Base-by-base conservation (phyloP, 2,888 invertebrate species). In the Lasioglossum figueresi region DNA sequence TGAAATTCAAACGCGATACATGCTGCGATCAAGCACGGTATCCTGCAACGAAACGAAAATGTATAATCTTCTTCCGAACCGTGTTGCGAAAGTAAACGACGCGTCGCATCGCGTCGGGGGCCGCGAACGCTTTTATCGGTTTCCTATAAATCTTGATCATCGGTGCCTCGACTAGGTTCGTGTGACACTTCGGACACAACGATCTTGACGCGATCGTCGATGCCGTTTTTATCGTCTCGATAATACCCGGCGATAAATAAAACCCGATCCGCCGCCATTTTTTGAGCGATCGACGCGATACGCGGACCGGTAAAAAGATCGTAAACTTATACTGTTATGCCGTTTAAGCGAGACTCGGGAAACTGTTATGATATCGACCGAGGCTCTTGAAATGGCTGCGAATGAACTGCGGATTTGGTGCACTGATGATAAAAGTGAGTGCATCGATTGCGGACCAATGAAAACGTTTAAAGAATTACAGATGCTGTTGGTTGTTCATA, bases 81-180 rank as follows among this genome's bases (percentile, higher is more conserved):
- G 37, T 37, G 23, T 45, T 8, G 37, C 37, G 40, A 70, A 75
- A 66, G 45, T 45, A 75, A 63, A 10, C 37, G 27, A 23, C 59
- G 59, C 14, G 43, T 14, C 12, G 12, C 12, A 40, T 12, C 40
- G 40, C 4, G 48, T n/a, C 56, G 56, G 1, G 4, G 1, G 5
- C 10, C 12, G n/a, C 37, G 27, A 12, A 52, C 14, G 27, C 8
- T 82, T 75, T 45, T 82, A 74, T 82, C 56, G 48, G 68, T 59
- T 76, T 71, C 12, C 40, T 40, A n/a, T 40, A 43, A 56, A 12
- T 63, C 27, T 34, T 19, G 34, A 81, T 63, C 23, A 71, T n/a
- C 19, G 31, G 68, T 40, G 37, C 37, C 10, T 23, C 23, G 12
- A 3, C 68, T 1, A 23, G 4, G 4, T 68, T 23, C 40, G n/a